Base-by-base conservation (phyloP, 2,113 vertebrate genomes). In the Tragelaphus scriptus region DNA sequence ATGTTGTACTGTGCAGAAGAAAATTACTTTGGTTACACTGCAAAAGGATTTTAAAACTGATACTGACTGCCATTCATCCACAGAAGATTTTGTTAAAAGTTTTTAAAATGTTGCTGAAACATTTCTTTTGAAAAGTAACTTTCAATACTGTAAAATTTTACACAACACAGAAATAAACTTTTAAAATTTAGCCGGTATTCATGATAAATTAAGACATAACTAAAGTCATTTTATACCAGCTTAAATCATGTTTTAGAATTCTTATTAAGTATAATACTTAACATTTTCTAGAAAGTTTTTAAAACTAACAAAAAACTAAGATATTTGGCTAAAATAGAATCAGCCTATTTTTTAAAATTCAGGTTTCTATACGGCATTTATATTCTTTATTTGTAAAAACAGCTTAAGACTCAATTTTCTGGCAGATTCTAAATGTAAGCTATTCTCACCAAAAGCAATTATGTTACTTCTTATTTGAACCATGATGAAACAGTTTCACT, bases 371-470 rank as follows among this genome's bases (percentile, higher is more conserved):
- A 56, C 17, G 11, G 10, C 11, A 55, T 92, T 79, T 79, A 49
- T 47, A 59, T 15, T 93, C 25, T 90, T 44, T 51, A 95, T 56
- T 85, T 92, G 25, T 59, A 82, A 86, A 98, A 85, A 75, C 5
- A 44, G 47, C 12, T 82, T 82, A 65, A 88, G 40, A 71, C 15
- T 32, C 56, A 91, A 71, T 1, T 51, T n/a, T 79, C 68, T 87
- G 51, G 23, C 17, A 90, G 51, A 95, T 96, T 97, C 90, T 90
- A 97, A 97, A 85, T 47, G 21, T 47, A 61, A 92, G 13, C 25
- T 58, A 44, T 12, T 80, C 9, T 93, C 80, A 95, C 28, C 47
- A 85, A 84, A 86, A 84, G 30, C 6, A 91, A 68, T 53, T 8
- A 32, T 56, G 5, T 44, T 68, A 56, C 21, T 87, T 71, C 26